Evolutionary conservation across 2,797 vertebrate genomes (phyloP).

Genomic region (Scarus forsteni): DNA sequence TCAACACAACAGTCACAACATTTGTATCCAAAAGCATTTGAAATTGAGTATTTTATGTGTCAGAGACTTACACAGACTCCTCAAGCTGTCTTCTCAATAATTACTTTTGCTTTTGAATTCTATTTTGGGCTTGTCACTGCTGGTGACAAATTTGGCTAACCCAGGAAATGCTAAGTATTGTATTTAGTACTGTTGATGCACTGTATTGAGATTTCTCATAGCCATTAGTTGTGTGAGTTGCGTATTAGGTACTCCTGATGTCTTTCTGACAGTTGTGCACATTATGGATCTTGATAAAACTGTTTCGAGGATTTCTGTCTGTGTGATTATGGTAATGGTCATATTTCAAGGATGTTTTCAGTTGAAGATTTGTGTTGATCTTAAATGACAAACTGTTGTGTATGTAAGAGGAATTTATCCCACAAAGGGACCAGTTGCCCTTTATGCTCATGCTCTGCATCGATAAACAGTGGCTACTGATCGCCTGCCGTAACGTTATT

Average conservation of each 20-base stretch:
- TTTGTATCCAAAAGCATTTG: background rate
- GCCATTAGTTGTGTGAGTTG: too few relatives aligned
- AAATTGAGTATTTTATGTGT: background rate
- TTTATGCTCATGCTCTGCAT: constrained; percentile 50
- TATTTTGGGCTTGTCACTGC: background rate
- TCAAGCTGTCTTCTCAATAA: background rate
- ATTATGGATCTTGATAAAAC: constrained; percentile 8
- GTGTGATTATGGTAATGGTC: background rate
- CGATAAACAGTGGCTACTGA: constrained; percentile 55
- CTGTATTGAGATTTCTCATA: background rate
- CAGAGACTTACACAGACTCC: background rate
- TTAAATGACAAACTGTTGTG: constrained; percentile 3
- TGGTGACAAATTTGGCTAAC: background rate
- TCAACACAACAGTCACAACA: background rate
- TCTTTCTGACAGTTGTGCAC: background rate
- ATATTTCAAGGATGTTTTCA: constrained; percentile 2
- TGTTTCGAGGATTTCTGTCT: background rate
- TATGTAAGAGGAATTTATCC: constrained; percentile 11
- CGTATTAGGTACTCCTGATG: background rate
- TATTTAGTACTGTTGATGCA: constrained; percentile 1
- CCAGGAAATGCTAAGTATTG: background rate
- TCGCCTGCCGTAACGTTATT: constrained; percentile 65
- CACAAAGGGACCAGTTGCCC: constrained; percentile 12
- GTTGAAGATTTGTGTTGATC: background rate
- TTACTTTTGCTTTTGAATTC: background rate